phyloP scores from a whole-genome alignment of 2,113 vertebrate species.

The Calidris pygmaea region DNA sequence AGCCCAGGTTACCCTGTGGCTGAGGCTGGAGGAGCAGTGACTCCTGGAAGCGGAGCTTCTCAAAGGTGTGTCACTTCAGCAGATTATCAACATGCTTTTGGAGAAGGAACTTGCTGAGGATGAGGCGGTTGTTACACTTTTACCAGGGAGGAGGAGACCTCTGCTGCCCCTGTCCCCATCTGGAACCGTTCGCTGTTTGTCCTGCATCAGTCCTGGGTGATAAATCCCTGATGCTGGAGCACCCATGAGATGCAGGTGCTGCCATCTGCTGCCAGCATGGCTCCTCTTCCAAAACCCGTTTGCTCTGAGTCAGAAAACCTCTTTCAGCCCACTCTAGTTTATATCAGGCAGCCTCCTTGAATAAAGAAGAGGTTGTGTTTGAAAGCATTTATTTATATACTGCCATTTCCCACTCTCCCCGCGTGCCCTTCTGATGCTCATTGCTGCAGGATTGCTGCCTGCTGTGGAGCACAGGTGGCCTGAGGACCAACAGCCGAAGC shows the following conservation, averaged over 20 bases:
- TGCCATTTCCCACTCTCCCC: background rate
- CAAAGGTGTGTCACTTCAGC: background rate
- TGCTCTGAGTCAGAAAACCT: background rate
- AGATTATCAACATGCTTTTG: background rate
- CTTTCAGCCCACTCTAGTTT: background rate
- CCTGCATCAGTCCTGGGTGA: background rate
- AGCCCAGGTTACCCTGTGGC: background rate
- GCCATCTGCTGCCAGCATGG: background rate
- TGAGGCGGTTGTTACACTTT: background rate
- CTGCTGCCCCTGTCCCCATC: background rate
- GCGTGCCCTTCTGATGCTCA: background rate
- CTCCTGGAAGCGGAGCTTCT: background rate
- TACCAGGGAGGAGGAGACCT: background rate
- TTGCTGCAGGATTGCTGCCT: background rate
- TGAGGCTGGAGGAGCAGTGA: background rate
- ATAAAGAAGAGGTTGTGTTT: background rate
- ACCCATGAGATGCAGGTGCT: background rate
- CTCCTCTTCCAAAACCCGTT: background rate
- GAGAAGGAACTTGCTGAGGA: background rate
- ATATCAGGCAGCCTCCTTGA: background rate
- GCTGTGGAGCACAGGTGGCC: background rate
- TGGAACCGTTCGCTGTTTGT: background rate
- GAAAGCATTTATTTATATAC: background rate
- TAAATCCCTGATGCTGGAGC: background rate
- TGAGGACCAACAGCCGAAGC: accelerated